A percentile compares a stretch with the other conserved stretches of the same genome.
Evolutionary conservation across 2,797 vertebrate species (phyloP).

Genomic region (Simalia tracyae): DNA sequence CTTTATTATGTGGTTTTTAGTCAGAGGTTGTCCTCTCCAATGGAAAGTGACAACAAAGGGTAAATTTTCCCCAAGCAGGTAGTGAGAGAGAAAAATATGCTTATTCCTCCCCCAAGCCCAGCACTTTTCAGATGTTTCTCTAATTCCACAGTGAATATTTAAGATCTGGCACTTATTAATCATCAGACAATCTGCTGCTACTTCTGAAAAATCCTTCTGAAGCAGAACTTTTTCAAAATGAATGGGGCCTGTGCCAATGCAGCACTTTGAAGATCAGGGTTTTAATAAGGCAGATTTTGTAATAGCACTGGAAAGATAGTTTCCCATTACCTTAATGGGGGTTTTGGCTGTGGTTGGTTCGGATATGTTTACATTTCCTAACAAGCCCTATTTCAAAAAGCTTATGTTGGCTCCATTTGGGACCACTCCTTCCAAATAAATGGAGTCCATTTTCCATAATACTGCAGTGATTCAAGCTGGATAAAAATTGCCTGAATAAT

Average conservation of each 20-base stretch:
- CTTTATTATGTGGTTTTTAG: background rate
- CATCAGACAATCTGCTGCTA: conserved; percentile 22
- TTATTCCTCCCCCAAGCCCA: background rate
- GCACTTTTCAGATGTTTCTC: conserved; percentile 14
- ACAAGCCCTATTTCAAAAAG: conserved; percentile 13
- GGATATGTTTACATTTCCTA: background rate
- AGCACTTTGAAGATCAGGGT: conserved; percentile 18
- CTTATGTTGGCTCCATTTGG: background rate
- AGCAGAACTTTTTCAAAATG: conserved; percentile 15
- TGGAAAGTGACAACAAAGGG: background rate
- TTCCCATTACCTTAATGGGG: background rate
- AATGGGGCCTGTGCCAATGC: conserved; percentile 14
- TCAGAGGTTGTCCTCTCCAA: background rate
- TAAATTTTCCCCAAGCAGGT: background rate
- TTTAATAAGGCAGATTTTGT: background rate
- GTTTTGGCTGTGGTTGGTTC: background rate
- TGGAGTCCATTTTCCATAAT: background rate
- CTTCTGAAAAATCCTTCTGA: conserved; percentile 21
- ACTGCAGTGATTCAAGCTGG: background rate
- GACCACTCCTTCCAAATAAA: background rate
- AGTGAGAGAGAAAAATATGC: background rate
- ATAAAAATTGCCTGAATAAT: background rate
- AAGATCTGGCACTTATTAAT: conserved; percentile 15
- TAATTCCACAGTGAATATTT: conserved; percentile 4
- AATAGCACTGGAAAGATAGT: background rate